Percentiles rank a stretch among this genome's conserved stretches.
phyloP scores from a whole-genome alignment of 2,888 invertebrate genomes.

The Agrochola macilenta region DNA sequence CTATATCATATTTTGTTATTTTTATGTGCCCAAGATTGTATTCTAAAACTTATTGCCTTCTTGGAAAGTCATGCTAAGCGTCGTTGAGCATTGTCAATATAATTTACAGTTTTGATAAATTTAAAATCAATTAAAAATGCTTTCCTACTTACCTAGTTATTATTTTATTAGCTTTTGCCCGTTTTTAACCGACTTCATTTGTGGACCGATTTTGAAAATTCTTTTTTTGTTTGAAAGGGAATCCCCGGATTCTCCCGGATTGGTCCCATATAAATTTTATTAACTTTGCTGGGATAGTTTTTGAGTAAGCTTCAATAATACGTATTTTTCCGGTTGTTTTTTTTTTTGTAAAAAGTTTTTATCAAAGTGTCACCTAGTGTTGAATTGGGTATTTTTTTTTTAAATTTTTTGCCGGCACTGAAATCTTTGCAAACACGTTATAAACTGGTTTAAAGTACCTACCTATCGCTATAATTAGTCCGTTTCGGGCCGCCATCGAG shows the following conservation, averaged over 20 bases:
- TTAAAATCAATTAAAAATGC: neutral
- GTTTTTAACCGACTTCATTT: no score
- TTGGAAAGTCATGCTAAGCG: neutral
- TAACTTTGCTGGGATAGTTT: no score
- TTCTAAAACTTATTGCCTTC: neutral
- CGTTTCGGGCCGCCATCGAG: neutral
- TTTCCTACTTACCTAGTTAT: no score
- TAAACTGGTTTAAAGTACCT: neutral
- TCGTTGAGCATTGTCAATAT: neutral
- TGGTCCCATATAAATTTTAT: no score
- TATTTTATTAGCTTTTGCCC: neutral
- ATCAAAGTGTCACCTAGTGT: neutral
- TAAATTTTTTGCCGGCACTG: neutral
- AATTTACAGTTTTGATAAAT: neutral
- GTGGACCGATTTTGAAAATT: no score
- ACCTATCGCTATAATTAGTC: neutral
- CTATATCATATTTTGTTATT: neutral
- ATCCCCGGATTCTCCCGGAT: no score
- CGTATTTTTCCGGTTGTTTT: no score
- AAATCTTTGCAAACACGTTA: neutral
- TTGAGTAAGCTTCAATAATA: no score
- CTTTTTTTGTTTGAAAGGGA: no score
- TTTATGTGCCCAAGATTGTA: neutral
- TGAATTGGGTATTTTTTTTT: neutral
- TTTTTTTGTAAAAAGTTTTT: no score